These are phyloP conservation scores for Hirundo rustica DNA, from an alignment of 2,797 vertebrate species.

Conservation along the genomic window DNA sequence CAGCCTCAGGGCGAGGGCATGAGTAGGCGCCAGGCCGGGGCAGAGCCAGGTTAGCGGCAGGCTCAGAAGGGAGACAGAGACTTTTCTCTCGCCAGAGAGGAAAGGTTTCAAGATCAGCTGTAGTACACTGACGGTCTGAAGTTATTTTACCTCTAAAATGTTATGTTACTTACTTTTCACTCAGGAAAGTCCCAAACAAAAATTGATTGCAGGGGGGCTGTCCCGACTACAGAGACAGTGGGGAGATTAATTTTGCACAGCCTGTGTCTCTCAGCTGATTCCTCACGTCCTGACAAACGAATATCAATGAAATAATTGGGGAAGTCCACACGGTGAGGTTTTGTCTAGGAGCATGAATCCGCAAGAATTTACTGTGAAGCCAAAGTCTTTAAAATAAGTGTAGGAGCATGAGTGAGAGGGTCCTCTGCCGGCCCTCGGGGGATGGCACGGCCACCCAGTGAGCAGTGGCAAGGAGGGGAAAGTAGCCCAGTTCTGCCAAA, in stretches of 20 bases:
- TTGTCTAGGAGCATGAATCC: neutral
- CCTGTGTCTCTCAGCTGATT: neutral
- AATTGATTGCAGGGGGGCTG: accelerated
- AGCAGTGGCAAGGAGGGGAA: neutral
- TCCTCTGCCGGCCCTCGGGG: neutral
- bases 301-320: neutral
- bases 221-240: neutral
- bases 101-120: neutral
- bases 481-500: neutral
- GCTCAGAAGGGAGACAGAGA: neutral
- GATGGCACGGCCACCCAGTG: neutral
- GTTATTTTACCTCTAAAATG: neutral
- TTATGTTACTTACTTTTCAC: neutral
- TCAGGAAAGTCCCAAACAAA: neutral
- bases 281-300: neutral
- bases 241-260: neutral
- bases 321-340: neutral
- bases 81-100: neutral
- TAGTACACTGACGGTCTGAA: neutral
- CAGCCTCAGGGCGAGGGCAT: neutral
- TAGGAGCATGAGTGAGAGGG: neutral
- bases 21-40: neutral
- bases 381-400: neutral
- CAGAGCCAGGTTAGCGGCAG: neutral
- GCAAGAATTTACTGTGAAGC: neutral